phyloP scores from a whole-genome alignment of 2,888 invertebrate species.

The Nephrotoma guestfalica region DNA sequence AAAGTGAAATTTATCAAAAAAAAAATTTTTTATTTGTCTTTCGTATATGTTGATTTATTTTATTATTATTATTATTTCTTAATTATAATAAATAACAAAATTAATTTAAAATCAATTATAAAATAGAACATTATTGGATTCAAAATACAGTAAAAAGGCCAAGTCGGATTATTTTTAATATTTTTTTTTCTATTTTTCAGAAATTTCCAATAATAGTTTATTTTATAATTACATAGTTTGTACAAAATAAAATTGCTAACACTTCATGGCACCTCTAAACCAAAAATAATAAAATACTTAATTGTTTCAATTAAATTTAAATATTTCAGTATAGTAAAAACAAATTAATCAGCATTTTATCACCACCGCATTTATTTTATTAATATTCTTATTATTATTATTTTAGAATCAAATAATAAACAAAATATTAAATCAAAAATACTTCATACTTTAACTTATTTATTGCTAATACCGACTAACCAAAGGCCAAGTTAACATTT shows the following conservation, averaged over 20 bases:
- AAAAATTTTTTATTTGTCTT: neutral
- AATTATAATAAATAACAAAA: neutral
- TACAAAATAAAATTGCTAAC: neutral
- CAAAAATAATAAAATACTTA: neutral
- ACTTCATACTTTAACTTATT: conserved; percentile 5
- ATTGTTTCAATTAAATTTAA: neutral
- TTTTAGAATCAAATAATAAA: neutral
- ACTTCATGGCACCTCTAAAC: conserved; percentile 2
- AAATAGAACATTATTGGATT: neutral
- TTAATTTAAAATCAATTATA: neutral
- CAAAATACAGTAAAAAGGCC: neutral
- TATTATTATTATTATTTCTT: neutral
- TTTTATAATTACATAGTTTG: neutral
- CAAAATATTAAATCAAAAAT: neutral
- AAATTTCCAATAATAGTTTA: neutral
- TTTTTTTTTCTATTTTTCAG: neutral
- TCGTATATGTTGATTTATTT: neutral
- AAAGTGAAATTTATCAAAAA: conserved; percentile 1
- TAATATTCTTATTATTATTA: neutral
- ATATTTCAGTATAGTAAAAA: neutral
- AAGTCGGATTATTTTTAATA: neutral
- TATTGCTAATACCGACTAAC: conserved; percentile 28
- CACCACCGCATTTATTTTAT: neutral
- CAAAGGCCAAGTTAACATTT: conserved; percentile 34
- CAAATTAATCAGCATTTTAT: neutral